These are phyloP conservation scores for Corythaixoides concolor DNA, from an alignment of 2,113 vertebrate species.

Conservation along the genomic window DNA sequence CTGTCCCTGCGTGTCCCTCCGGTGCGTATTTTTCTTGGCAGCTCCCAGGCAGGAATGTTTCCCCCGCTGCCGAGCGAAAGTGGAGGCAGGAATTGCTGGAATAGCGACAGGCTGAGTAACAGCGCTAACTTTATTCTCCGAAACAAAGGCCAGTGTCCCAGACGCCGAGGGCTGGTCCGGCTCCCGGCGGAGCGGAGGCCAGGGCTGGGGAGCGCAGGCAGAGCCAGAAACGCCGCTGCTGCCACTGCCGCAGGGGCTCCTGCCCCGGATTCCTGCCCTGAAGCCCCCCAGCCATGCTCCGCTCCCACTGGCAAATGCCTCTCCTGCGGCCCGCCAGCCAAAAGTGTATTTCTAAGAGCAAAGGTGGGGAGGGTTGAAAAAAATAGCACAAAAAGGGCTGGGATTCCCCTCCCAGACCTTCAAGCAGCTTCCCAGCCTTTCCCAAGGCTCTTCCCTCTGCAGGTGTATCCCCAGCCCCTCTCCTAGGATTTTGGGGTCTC, in stretches of 20 bases:
- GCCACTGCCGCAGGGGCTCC: accelerated
- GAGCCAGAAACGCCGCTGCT: not conserved
- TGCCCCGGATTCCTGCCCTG: not conserved
- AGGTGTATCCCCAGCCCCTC: not conserved
- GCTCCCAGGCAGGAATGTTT: slow-evolving; percentile 42
- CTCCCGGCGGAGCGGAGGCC: slow-evolving; percentile 21
- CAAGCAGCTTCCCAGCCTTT: not conserved
- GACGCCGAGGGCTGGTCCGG: not conserved
- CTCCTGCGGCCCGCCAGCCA: not conserved
- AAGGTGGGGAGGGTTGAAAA: too few relatives aligned
- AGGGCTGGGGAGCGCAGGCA: not conserved
- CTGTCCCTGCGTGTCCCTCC: not conserved
- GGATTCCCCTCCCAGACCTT: not conserved
- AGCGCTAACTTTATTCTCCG: slow-evolving; percentile 68
- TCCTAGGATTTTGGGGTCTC: accelerated
- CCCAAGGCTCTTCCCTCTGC: not conserved
- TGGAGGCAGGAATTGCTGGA: slow-evolving; percentile 69
- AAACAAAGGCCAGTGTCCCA: slow-evolving; percentile 63
- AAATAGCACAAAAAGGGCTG: accelerated
- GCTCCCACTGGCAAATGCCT: not conserved
- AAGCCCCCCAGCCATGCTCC: not conserved
- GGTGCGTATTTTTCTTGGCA: not conserved
- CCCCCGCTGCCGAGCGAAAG: slow-evolving; percentile 5
- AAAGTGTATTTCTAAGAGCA: accelerated
- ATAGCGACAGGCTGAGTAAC: slow-evolving; percentile 69